Percentiles rank a stretch among this genome's conserved stretches.
phyloP scores from a whole-genome alignment of 1,140 invertebrate species.

The Solenopsis fugax region DNA sequence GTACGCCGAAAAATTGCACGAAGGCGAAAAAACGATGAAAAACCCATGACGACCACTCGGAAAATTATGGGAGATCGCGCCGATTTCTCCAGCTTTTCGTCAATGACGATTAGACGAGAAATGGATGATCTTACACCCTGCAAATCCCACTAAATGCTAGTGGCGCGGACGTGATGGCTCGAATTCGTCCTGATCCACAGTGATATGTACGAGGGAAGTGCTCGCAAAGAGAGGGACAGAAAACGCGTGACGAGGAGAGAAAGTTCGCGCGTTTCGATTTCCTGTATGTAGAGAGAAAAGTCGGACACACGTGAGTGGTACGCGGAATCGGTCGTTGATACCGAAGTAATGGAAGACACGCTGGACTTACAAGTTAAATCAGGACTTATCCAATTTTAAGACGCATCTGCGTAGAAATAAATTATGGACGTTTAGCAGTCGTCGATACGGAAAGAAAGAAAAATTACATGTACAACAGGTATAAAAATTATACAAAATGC shows the following conservation, averaged over 20 bases:
- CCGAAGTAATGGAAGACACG: slow-evolving; percentile 19
- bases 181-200: slow-evolving; percentile 21
- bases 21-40: neutral
- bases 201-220: slow-evolving; percentile 6
- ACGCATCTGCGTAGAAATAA: neutral
- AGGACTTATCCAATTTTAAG: neutral
- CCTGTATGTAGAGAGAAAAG: slow-evolving; percentile 32
- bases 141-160: neutral
- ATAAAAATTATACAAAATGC: neutral
- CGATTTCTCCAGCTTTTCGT: slow-evolving; percentile 1
- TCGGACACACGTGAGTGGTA: slow-evolving; percentile 41
- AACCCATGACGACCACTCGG: neutral
- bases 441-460: neutral
- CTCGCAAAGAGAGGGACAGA: neutral
- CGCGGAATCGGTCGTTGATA: slow-evolving; percentile 42
- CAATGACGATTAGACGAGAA: slow-evolving; percentile 8
- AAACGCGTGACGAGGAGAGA: slow-evolving; percentile 53
- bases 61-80: neutral
- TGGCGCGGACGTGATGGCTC: neutral
- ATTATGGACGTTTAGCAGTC: neutral
- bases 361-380: slow-evolving; percentile 24
- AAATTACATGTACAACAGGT: neutral
- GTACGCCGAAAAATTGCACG: neutral
- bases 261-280: slow-evolving; percentile 66
- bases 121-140: slow-evolving; percentile 15